Evolutionary conservation across 2,113 vertebrate genomes (phyloP).

Genomic region (Corythaixoides concolor): DNA sequence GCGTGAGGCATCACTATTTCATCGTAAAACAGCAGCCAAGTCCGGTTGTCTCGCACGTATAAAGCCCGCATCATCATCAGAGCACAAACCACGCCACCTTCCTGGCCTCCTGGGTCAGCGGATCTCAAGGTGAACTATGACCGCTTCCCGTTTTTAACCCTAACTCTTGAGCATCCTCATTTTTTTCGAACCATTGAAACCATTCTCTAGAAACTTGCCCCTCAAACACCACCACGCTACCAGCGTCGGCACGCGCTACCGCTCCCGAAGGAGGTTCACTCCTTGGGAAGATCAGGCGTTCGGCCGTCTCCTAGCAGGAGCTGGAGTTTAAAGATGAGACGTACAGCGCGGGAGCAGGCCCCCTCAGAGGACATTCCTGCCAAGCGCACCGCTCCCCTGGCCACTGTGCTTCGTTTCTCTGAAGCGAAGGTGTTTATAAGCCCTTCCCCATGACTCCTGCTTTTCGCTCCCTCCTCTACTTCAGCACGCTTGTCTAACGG

Average conservation of each 20-base stretch:
- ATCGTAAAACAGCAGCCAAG: background rate
- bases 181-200: background rate
- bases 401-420: background rate
- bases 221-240: accelerated
- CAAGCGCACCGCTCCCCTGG: background rate
- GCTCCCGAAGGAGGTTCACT: background rate
- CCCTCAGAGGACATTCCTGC: background rate
- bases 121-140: background rate
- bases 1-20: background rate
- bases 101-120: background rate
- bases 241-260: background rate
- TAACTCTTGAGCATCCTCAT: background rate
- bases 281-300: background rate
- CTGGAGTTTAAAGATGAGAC: background rate
- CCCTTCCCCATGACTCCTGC: background rate
- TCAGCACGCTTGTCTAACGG: background rate
- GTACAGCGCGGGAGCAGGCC: background rate
- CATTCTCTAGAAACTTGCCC: background rate
- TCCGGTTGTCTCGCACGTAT: background rate
- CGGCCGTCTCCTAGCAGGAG: background rate
- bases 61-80: background rate
- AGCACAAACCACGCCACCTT: background rate
- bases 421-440: background rate
- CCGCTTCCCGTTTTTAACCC: background rate
- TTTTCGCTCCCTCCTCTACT: background rate